phyloP scores from a whole-genome alignment of 2,888 invertebrate species.

The Erpobdella octoculata region DNA sequence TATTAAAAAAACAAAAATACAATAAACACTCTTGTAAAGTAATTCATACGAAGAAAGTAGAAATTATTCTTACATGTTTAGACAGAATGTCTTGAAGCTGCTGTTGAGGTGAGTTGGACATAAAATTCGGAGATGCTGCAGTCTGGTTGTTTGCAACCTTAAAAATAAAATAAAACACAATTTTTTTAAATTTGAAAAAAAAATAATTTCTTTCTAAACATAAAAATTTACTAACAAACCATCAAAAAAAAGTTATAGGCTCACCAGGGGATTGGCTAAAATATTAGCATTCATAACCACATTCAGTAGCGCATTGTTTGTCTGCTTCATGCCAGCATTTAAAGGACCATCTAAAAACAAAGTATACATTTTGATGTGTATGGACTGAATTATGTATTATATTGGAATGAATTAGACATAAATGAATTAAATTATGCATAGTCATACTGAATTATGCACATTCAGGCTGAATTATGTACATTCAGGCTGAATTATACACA shows the following conservation, averaged over 20 bases:
- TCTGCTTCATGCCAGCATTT: neutral
- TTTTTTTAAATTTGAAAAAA: neutral
- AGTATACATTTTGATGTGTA: too few relatives aligned
- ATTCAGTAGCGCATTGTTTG: neutral
- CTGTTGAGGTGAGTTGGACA: constrained; percentile 11
- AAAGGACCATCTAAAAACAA: constrained; percentile 7
- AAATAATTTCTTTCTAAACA: neutral
- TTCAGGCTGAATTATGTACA: too few relatives aligned
- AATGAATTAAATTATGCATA: too few relatives aligned
- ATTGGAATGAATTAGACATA: too few relatives aligned
- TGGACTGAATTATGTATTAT: too few relatives aligned
- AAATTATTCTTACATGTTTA: neutral
- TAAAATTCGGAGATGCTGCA: constrained; percentile 6
- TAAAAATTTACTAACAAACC: neutral
- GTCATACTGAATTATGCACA: too few relatives aligned
- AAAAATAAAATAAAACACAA: too few relatives aligned
- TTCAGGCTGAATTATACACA: too few relatives aligned
- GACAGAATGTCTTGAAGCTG: constrained; percentile 7
- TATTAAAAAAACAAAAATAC: neutral
- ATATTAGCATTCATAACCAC: neutral
- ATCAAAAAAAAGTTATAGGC: neutral
- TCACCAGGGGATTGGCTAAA: neutral
- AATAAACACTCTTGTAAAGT: neutral
- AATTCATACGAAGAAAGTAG: neutral
- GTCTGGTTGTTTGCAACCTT: neutral